These are phyloP conservation scores for Zele albiditarsus DNA, from an alignment of 2,888 invertebrate species.

Conservation along the genomic window DNA sequence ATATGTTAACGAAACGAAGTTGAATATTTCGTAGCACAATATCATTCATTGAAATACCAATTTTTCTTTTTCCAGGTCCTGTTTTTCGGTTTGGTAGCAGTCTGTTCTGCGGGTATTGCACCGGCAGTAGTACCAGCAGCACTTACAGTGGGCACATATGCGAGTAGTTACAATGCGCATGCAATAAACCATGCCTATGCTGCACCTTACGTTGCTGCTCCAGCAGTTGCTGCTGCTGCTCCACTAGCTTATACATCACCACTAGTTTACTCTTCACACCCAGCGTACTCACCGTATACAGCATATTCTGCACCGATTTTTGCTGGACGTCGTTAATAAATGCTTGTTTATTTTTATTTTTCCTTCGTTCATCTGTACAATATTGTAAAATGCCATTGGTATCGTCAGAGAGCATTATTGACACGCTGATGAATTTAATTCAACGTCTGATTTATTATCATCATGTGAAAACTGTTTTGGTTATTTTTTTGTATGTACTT, in stretches of 20 bases:
- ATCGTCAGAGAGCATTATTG: too few relatives aligned
- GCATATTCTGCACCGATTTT: slow-evolving; percentile 57
- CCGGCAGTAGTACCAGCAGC: slow-evolving; percentile 72
- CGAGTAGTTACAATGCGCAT: slow-evolving; percentile 84
- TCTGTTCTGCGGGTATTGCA: slow-evolving; percentile 62
- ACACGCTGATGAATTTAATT: too few relatives aligned
- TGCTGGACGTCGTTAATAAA: slow-evolving; percentile 60
- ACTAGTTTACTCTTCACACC: slow-evolving; percentile 44
- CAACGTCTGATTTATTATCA: too few relatives aligned
- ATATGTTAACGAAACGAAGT: too few relatives aligned
- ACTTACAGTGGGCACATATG: slow-evolving; percentile 81
- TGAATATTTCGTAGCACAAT: too few relatives aligned
- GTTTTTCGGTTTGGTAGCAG: slow-evolving; percentile 62
- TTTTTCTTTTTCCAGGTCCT: slow-evolving; percentile 57
- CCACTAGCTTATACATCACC: slow-evolving; percentile 55
- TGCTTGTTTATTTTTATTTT: too few relatives aligned
- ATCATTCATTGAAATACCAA: not conserved
- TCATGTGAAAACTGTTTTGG: too few relatives aligned
- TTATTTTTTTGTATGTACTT: too few relatives aligned
- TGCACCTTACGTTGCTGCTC: slow-evolving; percentile 76
- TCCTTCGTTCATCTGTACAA: too few relatives aligned
- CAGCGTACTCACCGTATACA: slow-evolving; percentile 51
- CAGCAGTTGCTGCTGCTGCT: slow-evolving; percentile 55
- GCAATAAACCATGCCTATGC: slow-evolving; percentile 84
- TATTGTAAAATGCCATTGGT: too few relatives aligned